Base-by-base conservation (phyloP, 1,140 invertebrate genomes). In the Drosophila ficusphila region DNA sequence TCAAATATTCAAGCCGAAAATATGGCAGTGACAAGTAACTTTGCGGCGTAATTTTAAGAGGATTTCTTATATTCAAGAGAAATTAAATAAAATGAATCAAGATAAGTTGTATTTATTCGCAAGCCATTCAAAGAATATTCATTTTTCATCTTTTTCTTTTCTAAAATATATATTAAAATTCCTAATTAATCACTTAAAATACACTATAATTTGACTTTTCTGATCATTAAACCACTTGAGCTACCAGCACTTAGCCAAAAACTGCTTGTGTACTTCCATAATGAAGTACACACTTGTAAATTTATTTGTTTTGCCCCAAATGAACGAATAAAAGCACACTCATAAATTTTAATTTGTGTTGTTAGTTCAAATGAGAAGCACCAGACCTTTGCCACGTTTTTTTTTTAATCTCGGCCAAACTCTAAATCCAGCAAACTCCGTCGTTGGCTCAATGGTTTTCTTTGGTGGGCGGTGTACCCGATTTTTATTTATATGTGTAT, bases 331-430 rank as follows among this genome's bases (percentile, higher is more conserved):
- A 62, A 60, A 33, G n/a, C 58, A 34, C 36, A 25, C 21, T 27
- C 58, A 41, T 65, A 67, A 67, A 65, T 51, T 33, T 49, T 12
- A 49, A 67, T 65, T 65, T 25, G 14, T 14, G 19, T 25, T 36
- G 57, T 49, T 62, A 41, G 34, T 31, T 14, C 25, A 41, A 65
- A 14, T 14, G n/a, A 33, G n/a, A 33, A 19, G 23, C n/a, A 11
- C 14, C 14, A 65, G 44, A 42, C 44, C 34, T 51, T 41, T 49
- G 25, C 14, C 60, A 41, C 27, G 52, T 21, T 14, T 29, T 49
- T 39, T 27, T 42, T 42, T 41, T 67, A 67, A 67, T 52, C 62
- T 41, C 12, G 46, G 21, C n/a, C 44, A 41, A 33, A 42, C 42
- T 51, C 44, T 33, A 41, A 67, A 41, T 67, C 34, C 21, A 58